Evolutionary conservation across 2,888 invertebrate genomes (phyloP).

Genomic region (Idaea aversata): DNA sequence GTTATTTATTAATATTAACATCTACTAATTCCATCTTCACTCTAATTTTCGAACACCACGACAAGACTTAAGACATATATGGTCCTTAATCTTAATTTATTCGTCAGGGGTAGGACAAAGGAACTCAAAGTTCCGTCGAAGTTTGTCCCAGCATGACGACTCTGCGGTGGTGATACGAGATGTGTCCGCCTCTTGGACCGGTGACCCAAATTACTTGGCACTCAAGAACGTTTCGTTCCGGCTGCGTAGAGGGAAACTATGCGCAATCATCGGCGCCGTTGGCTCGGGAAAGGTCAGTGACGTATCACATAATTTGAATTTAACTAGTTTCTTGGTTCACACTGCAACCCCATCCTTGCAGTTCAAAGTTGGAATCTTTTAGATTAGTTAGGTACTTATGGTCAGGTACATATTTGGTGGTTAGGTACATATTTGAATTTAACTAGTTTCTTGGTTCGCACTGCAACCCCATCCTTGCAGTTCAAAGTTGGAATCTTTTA

Average conservation of each 20-base stretch:
- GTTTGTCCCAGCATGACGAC: conserved; percentile 56
- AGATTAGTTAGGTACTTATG: background rate
- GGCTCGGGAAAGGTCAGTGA: conserved; percentile 84
- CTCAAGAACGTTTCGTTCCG: conserved; percentile 76
- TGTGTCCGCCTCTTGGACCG: conserved; percentile 76
- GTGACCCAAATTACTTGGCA: conserved; percentile 73
- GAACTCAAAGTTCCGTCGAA: conserved; percentile 41
- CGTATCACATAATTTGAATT: background rate
- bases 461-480: background rate
- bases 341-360: background rate
- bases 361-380: background rate
- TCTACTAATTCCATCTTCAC: no score
- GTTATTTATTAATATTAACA: no score
- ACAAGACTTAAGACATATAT: background rate
- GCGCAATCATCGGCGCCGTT: conserved; percentile 87
- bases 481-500: background rate
- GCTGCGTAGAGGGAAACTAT: conserved; percentile 79
- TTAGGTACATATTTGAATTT: background rate
- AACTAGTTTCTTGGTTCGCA: conserved; percentile 15
- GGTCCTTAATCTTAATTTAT: conserved; percentile 1
- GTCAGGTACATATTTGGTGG: no score
- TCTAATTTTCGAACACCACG: no score
- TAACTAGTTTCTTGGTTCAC: conserved; percentile 14
- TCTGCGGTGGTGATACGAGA: conserved; percentile 56
- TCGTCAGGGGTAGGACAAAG: conserved; percentile 14